phyloP scores from a whole-genome alignment of 53 echinoderm and acorn worm species.

The Mesocentrotus franciscanus region DNA sequence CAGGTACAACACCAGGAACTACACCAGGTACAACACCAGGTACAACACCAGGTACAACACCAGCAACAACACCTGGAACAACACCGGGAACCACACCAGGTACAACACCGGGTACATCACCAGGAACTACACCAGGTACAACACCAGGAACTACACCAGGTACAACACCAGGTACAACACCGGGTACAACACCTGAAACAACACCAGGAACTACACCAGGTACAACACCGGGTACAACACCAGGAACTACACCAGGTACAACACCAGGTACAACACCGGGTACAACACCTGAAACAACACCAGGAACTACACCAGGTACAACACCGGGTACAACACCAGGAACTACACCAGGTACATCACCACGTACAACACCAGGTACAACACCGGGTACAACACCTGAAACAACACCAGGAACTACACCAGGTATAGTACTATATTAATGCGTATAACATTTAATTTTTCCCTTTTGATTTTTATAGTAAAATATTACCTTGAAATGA shows the following conservation, averaged over 20 bases:
- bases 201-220: not conserved
- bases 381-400: not conserved
- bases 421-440: too few species aligned
- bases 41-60: too few species aligned
- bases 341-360: too few species aligned
- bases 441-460: too few species aligned
- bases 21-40: not conserved
- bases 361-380: not conserved
- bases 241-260: conserved; percentile 11
- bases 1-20: not conserved
- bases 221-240: not conserved
- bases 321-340: not conserved
- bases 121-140: not conserved
- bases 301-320: not conserved
- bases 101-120: not conserved
- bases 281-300: too few species aligned
- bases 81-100: not conserved
- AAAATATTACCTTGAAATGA: too few species aligned
- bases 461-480: too few species aligned
- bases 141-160: not conserved
- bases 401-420: not conserved
- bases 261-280: not conserved
- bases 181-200: not conserved
- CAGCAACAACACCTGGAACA: not conserved
- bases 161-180: not conserved